Evolutionary conservation across 2,797 vertebrate genomes (phyloP).

Genomic region (Falco rusticolus): DNA sequence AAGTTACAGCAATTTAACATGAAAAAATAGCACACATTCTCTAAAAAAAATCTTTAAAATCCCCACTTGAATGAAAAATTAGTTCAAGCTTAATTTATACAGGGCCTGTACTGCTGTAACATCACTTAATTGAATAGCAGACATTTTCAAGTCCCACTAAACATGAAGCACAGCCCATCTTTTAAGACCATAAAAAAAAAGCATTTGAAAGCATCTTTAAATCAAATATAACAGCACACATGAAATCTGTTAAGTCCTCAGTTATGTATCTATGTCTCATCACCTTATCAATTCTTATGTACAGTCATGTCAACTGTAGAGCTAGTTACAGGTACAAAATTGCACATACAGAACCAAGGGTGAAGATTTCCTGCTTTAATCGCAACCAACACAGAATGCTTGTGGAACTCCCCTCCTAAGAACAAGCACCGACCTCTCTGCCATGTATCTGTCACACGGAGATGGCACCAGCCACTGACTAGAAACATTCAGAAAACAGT

Average conservation of each 20-base stretch:
- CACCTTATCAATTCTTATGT: neutral
- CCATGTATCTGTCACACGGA: neutral
- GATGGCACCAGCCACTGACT: neutral
- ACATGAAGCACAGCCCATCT: neutral
- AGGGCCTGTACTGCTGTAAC: neutral
- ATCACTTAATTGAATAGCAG: neutral
- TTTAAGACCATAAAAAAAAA: neutral
- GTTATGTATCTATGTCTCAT: neutral
- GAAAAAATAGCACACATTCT: neutral
- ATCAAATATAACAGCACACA: neutral
- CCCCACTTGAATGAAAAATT: neutral
- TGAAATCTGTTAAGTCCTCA: neutral
- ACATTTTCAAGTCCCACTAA: neutral
- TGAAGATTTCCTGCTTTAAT: neutral
- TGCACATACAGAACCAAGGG: neutral
- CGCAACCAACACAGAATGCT: neutral
- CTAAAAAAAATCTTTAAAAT: neutral
- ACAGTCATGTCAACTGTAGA: fast-evolving
- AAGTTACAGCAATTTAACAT: neutral
- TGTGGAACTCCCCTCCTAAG: neutral
- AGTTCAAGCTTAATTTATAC: neutral
- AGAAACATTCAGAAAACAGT: neutral
- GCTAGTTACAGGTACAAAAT: neutral
- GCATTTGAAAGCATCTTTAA: neutral
- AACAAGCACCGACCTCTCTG: neutral